Evolutionary conservation across 2,888 invertebrate genomes (phyloP).

Genomic region (Dasypogon diadema): DNA sequence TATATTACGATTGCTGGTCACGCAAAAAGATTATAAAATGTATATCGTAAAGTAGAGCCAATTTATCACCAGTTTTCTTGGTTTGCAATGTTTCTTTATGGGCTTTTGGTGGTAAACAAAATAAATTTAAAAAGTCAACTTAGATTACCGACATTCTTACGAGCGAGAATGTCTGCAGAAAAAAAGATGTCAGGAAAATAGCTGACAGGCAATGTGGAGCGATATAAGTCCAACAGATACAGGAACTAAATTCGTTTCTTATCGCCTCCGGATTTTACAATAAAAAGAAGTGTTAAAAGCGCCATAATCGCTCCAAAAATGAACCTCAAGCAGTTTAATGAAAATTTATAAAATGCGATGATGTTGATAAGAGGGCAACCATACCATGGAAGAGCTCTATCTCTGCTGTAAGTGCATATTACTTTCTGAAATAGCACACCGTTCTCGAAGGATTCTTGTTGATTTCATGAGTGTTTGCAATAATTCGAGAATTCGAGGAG

Average conservation of each 20-base stretch:
- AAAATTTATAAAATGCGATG: too few relatives aligned
- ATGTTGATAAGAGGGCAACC: too few relatives aligned
- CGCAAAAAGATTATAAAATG: constrained; percentile 38
- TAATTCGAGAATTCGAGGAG: too few relatives aligned
- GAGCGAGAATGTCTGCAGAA: neutral
- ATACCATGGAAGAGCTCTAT: too few relatives aligned
- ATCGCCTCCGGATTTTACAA: neutral
- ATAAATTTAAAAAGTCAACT: constrained; percentile 32
- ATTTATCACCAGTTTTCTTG: constrained; percentile 29
- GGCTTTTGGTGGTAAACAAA: constrained; percentile 37
- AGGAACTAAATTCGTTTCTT: constrained; percentile 33
- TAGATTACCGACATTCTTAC: constrained; percentile 16
- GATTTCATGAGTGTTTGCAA: too few relatives aligned
- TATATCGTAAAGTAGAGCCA: constrained; percentile 6
- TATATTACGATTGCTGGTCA: constrained; percentile 31
- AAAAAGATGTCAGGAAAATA: constrained; percentile 13
- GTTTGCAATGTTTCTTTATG: constrained; percentile 35
- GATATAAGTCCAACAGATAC: constrained; percentile 19
- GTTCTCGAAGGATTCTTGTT: too few relatives aligned
- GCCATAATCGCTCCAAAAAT: neutral
- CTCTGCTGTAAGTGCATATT: too few relatives aligned
- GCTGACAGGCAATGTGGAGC: neutral
- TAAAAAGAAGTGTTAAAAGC: neutral
- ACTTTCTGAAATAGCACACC: too few relatives aligned
- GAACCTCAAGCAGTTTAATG: too few relatives aligned